Conservation (phyloP, 1,140 invertebrate species). For the Aphaenogaster floridana region DNA sequence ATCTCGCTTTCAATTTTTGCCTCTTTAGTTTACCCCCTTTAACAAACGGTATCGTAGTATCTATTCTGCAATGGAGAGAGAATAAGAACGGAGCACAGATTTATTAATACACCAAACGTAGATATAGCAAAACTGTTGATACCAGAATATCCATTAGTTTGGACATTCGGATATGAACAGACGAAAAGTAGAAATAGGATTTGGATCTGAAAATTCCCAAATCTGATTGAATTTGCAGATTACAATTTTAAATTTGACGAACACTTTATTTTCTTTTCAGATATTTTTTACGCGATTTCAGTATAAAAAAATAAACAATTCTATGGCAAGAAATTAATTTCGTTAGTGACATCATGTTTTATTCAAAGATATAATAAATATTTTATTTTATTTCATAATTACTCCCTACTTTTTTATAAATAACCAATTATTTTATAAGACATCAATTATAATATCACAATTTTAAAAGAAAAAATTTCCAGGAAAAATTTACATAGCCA, state of each 20-base stretch:
- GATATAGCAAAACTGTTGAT: not conserved
- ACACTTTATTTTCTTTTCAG: not conserved
- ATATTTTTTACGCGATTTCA: not conserved
- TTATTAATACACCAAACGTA: not conserved
- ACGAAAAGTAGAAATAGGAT: not conserved
- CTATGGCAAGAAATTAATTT: not conserved
- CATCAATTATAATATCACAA: too few relatives aligned
- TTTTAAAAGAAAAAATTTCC: not conserved
- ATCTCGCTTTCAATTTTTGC: slow-evolving; percentile 30
- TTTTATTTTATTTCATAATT: not conserved
- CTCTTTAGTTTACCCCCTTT: not conserved
- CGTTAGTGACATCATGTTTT: not conserved
- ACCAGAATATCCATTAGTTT: not conserved
- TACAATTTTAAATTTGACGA: not conserved
- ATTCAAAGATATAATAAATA: not conserved
- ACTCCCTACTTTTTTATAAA: too few relatives aligned
- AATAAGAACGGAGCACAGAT: slow-evolving; percentile 25
- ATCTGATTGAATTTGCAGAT: not conserved
- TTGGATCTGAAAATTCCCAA: not conserved
- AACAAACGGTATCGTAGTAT: slow-evolving; percentile 22
- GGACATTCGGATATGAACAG: not conserved
- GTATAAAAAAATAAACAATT: not conserved
- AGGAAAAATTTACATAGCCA: not conserved
- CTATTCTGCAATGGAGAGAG: slow-evolving; percentile 15
- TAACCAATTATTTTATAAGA: too few relatives aligned